phyloP scores from a whole-genome alignment of 2,113 vertebrate genomes.

The Ceyx cyanopectus region DNA sequence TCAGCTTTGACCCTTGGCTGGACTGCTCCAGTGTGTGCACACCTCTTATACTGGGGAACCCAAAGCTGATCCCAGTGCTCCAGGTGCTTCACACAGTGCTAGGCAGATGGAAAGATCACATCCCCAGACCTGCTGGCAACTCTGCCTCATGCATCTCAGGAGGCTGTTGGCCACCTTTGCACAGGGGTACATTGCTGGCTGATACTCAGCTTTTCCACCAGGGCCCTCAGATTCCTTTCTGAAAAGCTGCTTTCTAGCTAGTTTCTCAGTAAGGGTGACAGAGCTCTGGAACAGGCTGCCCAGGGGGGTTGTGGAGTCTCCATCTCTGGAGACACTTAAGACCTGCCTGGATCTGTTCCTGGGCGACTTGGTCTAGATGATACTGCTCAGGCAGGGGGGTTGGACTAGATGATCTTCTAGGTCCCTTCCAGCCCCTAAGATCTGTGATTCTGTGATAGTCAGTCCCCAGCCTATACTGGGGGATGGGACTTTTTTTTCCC shows the following conservation, averaged over 20 bases:
- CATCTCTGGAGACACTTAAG: no score
- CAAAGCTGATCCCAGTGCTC: background rate
- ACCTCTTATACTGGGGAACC: background rate
- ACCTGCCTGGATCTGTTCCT: no score
- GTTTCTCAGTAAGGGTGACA: no score
- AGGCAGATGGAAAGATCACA: background rate
- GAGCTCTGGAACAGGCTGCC: no score
- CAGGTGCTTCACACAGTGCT: background rate
- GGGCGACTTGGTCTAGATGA: no score
- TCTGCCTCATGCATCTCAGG: background rate
- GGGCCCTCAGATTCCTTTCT: background rate
- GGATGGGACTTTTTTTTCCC: background rate
- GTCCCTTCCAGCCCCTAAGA: no score
- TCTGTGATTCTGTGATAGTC: background rate
- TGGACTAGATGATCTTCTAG: no score
- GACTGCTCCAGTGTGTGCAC: background rate
- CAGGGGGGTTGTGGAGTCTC: no score
- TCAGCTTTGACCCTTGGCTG: background rate
- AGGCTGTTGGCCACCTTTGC: background rate
- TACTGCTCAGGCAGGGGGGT: no score
- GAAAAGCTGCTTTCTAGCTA: background rate
- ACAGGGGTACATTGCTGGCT: background rate
- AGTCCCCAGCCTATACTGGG: background rate
- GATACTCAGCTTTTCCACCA: background rate
- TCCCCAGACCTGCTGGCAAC: background rate